Base-by-base conservation (phyloP, 2,797 vertebrate species). In the Enteromius fasciolatus region DNA sequence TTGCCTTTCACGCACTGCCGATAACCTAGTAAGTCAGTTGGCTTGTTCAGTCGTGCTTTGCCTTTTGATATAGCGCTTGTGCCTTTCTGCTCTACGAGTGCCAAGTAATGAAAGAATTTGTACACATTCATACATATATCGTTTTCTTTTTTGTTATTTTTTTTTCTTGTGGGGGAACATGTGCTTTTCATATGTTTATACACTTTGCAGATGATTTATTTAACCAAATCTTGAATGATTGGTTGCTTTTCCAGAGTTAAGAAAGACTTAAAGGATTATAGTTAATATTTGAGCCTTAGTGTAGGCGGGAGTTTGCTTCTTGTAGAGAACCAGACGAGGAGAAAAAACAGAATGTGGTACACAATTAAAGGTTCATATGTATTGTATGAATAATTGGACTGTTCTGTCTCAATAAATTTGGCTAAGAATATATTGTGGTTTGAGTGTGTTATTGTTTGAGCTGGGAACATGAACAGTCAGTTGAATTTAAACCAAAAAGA, bases 81-180 rank as follows among this genome's bases (percentile, higher is more conserved):
- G 89, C 89, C 84, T 92, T 91, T 89, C 61, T 91, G 87, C 87
- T 84, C 80, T 78, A 83, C 83, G 85, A 89, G 85, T 92, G 89
- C 86, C 86, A 83, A 79, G 86, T 75, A 78, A 89, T 85, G 36
- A 85, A 82, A 78, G 87, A 85, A 70, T 90, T 89, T 89, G 25
- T 88, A 92, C 89, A 91, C 89, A 84, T 81, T 91, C 70, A 85
- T 89, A 80, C 87, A 54, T 52, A 9, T 20, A 6, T 52, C 52
- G 66, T 59, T 63, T 70, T 76, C 76, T 63, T 74, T 61, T 70
- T 52, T 63, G 66, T 76, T 78, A 63, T 74, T 82, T 83, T 4
- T 4, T 52, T 31, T 14, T 5, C 15, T 57, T 57, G 46, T 73
- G 31, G 20, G 48, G 85, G 12, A 83, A 72, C 23, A 61, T 87